Evolutionary conservation across 2,888 invertebrate genomes (phyloP).

Genomic region (Cheilosia soror): DNA sequence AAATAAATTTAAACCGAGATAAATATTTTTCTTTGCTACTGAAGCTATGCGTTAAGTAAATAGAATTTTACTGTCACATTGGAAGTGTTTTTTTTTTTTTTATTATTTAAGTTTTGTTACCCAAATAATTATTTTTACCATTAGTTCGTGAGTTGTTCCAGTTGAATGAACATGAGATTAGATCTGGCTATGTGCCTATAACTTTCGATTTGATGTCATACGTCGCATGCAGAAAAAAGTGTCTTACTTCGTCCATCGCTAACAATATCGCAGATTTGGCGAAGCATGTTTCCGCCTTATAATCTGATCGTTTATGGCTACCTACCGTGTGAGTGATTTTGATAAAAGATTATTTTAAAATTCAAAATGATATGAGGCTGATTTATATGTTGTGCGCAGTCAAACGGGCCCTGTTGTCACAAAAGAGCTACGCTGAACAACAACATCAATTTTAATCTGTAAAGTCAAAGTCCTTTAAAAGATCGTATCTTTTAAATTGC

Average conservation of each 20-base stretch:
- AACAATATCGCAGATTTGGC: neutral
- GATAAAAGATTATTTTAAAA: neutral
- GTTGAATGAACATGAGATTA: neutral
- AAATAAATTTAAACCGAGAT: neutral
- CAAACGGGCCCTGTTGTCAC: too few relatives aligned
- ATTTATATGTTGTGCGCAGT: neutral
- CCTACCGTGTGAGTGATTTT: constrained; percentile 10
- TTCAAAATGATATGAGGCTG: neutral
- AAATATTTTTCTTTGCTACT: neutral
- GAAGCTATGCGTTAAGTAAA: constrained; percentile 1
- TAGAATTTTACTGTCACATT: neutral
- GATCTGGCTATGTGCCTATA: neutral
- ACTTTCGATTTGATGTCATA: neutral
- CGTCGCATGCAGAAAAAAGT: neutral
- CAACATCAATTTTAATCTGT: too few relatives aligned
- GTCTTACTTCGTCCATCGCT: neutral
- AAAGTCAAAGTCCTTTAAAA: too few relatives aligned
- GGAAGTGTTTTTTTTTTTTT: neutral
- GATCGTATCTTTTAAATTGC: too few relatives aligned
- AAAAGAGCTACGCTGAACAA: too few relatives aligned
- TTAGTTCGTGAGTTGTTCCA: neutral
- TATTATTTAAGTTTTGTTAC: too few relatives aligned
- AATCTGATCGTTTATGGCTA: neutral
- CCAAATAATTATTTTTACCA: neutral
- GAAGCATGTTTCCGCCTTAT: neutral